These are phyloP conservation scores for Zygaena filipendulae DNA, from an alignment of 2,888 invertebrate species.

Conservation along the genomic window DNA sequence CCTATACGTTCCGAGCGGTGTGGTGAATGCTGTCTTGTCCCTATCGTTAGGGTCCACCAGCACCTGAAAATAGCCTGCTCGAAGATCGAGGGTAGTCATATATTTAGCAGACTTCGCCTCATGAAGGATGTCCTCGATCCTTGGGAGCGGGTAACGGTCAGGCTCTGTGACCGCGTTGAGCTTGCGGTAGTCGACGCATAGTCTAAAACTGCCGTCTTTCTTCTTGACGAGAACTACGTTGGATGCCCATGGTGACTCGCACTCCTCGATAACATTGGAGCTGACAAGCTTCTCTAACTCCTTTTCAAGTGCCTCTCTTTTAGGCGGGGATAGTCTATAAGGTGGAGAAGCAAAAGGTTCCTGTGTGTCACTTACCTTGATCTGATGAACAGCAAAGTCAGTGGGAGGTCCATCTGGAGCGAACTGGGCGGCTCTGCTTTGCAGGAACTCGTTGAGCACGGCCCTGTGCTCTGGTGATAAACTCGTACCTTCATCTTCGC, in stretches of 20 bases:
- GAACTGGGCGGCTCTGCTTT: slow-evolving; percentile 3
- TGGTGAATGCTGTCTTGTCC: slow-evolving; percentile 17
- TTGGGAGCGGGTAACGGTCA: slow-evolving; percentile 21
- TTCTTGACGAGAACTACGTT: slow-evolving; percentile 20
- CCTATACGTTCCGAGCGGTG: slow-evolving; percentile 13
- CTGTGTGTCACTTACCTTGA: no score
- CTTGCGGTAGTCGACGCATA: slow-evolving; percentile 24
- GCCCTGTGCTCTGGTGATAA: slow-evolving; percentile 5
- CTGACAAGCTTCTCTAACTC: slow-evolving; percentile 23
- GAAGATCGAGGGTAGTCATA: slow-evolving; percentile 19
- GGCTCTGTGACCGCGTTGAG: slow-evolving; percentile 22
- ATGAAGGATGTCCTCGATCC: slow-evolving; percentile 21
- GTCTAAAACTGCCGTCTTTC: slow-evolving; percentile 17
- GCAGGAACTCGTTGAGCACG: slow-evolving; percentile 3
- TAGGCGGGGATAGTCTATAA: slow-evolving; percentile 24
- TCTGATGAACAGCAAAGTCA: no score
- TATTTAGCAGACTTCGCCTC: slow-evolving; percentile 14
- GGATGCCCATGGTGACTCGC: slow-evolving; percentile 23
- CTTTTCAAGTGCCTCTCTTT: slow-evolving; percentile 17
- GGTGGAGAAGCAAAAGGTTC: slow-evolving; percentile 27
- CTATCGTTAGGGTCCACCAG: slow-evolving; percentile 11
- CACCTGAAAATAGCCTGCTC: slow-evolving; percentile 19
- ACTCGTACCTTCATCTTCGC: slow-evolving; percentile 7
- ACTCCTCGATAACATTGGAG: slow-evolving; percentile 19
- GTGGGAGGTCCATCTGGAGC: slow-evolving; percentile 3